Percentiles rank a stretch among this genome's conserved stretches.
phyloP scores from a whole-genome alignment of 2,113 vertebrate genomes.

The Solea solea region DNA sequence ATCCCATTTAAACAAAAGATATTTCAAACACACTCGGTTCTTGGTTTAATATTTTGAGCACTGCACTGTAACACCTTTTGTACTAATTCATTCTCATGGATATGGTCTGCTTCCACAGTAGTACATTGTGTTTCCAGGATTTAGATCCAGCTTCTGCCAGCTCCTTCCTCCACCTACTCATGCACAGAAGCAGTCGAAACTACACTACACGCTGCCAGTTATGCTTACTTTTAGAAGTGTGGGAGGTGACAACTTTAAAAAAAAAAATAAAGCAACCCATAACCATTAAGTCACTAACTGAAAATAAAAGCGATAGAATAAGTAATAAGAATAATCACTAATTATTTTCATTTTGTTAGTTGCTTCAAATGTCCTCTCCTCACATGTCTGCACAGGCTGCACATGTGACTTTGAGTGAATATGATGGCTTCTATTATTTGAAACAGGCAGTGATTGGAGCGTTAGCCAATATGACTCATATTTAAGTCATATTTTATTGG shows the following conservation, averaged over 20 bases:
- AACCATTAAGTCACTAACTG: slow-evolving; percentile 30
- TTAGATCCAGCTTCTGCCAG: slow-evolving; percentile 53
- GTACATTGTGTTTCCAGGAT: slow-evolving; percentile 38
- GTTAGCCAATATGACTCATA: too few relatives aligned
- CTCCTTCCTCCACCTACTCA: slow-evolving; percentile 58
- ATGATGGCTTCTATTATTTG: too few relatives aligned
- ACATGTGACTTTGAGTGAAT: too few relatives aligned
- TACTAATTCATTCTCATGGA: slow-evolving; percentile 28
- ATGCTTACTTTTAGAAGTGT: slow-evolving; percentile 58
- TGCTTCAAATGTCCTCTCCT: neutral
- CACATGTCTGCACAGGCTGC: too few relatives aligned
- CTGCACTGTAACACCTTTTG: slow-evolving; percentile 7
- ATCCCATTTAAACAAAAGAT: neutral
- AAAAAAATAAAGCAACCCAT: slow-evolving; percentile 24
- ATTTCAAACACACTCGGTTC: slow-evolving; percentile 6
- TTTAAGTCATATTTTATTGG: too few relatives aligned
- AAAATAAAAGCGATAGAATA: neutral
- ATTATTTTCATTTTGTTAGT: neutral
- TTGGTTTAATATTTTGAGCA: neutral
- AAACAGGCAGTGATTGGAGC: too few relatives aligned
- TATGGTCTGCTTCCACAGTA: slow-evolving; percentile 12
- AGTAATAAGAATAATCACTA: slow-evolving; percentile 10
- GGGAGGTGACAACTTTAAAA: slow-evolving; percentile 58
- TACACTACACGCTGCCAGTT: slow-evolving; percentile 24
- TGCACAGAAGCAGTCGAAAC: slow-evolving; percentile 33